Evolutionary conservation across 2,797 vertebrate species (phyloP).

Genomic region (Poecile montanus): DNA sequence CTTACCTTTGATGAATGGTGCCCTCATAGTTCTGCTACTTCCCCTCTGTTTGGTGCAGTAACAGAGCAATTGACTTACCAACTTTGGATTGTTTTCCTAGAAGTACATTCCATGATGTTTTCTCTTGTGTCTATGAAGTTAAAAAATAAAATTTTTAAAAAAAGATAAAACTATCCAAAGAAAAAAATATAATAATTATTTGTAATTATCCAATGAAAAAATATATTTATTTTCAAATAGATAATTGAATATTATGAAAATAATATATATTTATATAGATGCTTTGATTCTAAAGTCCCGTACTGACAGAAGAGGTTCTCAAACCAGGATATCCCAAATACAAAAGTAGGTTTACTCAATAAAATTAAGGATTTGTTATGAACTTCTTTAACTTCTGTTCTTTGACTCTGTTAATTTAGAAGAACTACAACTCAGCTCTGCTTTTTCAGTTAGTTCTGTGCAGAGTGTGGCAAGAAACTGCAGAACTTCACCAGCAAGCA

Average conservation of each 20-base stretch:
- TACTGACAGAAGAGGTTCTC: neutral
- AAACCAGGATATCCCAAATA: neutral
- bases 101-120: neutral
- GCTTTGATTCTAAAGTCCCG: neutral
- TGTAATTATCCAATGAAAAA: neutral
- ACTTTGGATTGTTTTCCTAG: neutral
- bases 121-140: neutral
- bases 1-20: neutral
- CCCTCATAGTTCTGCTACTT: neutral
- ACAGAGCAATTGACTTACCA: neutral
- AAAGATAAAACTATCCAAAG: neutral
- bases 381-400: neutral
- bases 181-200: neutral
- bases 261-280: neutral
- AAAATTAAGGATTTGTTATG: neutral
- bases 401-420: neutral
- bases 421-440: neutral
- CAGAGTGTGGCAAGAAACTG: neutral
- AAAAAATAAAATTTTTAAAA: rapidly evolving
- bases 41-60: neutral
- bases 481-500: neutral
- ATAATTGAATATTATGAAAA: neutral
- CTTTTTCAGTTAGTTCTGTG: neutral
- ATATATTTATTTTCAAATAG: neutral
- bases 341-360: neutral